Evolutionary conservation across 2,888 invertebrate genomes (phyloP).

Genomic region (Agonopterix alstromeriana): DNA sequence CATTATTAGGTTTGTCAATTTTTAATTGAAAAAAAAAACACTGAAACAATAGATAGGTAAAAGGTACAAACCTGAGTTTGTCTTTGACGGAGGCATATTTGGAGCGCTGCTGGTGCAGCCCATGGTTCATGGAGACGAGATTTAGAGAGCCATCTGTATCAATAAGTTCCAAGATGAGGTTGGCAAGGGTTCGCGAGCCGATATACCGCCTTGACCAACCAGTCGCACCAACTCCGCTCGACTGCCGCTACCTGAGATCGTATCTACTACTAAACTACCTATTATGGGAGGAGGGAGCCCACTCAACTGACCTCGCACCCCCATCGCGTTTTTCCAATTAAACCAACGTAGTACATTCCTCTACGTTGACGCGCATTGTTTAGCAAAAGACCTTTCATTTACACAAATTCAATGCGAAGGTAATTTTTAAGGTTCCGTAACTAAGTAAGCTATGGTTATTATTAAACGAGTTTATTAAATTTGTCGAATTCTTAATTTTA

Average conservation of each 20-base stretch:
- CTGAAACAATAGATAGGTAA: too few species aligned
- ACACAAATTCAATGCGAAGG: slow-evolving; percentile 17
- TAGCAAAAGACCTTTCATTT: slow-evolving; percentile 29
- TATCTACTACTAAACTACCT: slow-evolving; percentile 35
- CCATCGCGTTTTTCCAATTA: slow-evolving; percentile 75
- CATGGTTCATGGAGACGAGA: slow-evolving; percentile 39
- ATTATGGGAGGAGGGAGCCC: slow-evolving; percentile 67
- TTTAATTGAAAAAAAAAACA: too few species aligned
- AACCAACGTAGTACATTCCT: slow-evolving; percentile 55
- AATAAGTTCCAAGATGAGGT: background rate
- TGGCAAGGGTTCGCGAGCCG: slow-evolving; percentile 13
- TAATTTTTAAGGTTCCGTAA: background rate
- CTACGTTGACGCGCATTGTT: slow-evolving; percentile 58
- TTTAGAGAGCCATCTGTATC: slow-evolving; percentile 21
- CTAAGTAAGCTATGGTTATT: too few species aligned
- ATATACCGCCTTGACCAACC: slow-evolving; percentile 32
- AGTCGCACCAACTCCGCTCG: slow-evolving; percentile 43
- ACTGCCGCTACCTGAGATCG: slow-evolving; percentile 57
- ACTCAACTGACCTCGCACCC: slow-evolving; percentile 73
- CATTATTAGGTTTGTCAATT: too few species aligned
- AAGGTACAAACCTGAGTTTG: slow-evolving; percentile 20
- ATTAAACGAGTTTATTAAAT: too few species aligned
- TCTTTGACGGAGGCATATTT: slow-evolving; percentile 37
- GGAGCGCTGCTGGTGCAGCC: slow-evolving; percentile 69
- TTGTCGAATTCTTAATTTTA: too few species aligned